Conservation (phyloP, 1,140 invertebrate species). For the Caenorhabditis brenneri region DNA sequence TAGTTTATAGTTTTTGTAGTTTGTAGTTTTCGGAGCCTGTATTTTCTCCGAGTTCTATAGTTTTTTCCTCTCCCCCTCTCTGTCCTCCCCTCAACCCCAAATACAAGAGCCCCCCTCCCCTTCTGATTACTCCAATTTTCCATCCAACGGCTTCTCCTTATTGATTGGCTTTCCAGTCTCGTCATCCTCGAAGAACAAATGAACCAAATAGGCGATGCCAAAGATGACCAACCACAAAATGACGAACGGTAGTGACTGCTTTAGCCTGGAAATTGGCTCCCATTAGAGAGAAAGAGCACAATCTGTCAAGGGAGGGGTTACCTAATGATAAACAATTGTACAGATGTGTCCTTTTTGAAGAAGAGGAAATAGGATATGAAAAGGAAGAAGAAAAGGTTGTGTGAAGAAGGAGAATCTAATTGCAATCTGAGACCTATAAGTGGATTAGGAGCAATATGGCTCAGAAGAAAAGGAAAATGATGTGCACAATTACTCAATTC, state of each 20-base stretch:
- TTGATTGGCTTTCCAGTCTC: conserved; percentile 15
- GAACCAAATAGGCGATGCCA: conserved; percentile 1
- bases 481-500: neutral
- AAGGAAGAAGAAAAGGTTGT: neutral
- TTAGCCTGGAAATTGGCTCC: neutral
- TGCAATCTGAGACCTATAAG: conserved; percentile 43
- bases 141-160: conserved; percentile 27
- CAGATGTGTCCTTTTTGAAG: conserved; percentile 1
- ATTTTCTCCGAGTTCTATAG: too few relatives aligned
- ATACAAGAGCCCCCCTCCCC: neutral
- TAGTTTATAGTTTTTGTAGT: too few relatives aligned
- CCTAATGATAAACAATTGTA: conserved; percentile 44
- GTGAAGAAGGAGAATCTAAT: conserved; percentile 5
- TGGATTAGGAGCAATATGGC: conserved; percentile 35
- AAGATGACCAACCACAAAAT: conserved; percentile 21
- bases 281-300: neutral
- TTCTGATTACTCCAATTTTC: neutral
- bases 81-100: neutral
- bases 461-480: neutral
- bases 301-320: neutral
- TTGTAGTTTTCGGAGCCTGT: too few relatives aligned
- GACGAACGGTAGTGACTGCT: conserved; percentile 24
- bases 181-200: conserved; percentile 35
- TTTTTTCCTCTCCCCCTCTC: neutral
- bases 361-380: conserved; percentile 17